Conservation (phyloP, 2,113 vertebrate species). For the Atractosteus spatula region DNA sequence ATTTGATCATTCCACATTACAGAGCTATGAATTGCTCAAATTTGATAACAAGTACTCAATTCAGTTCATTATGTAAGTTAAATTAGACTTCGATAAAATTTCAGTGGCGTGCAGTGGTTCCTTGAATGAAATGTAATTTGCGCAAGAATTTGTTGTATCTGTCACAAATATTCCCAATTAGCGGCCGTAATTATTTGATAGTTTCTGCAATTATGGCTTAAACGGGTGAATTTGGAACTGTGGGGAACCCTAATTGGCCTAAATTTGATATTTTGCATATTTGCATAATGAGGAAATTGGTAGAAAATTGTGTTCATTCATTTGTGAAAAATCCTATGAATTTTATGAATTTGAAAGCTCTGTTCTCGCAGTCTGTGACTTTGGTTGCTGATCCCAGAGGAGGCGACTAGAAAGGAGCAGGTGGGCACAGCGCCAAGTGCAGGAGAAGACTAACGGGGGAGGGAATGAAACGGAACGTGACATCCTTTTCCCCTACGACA, state of each 20-base stretch:
- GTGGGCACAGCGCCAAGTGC: slow-evolving; percentile 76
- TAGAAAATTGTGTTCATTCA: slow-evolving; percentile 99
- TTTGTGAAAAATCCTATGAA: slow-evolving; percentile 95
- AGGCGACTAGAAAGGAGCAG: slow-evolving; percentile 75
- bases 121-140: slow-evolving; percentile 98
- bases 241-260: slow-evolving; percentile 97
- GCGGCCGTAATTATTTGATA: slow-evolving; percentile 98
- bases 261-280: slow-evolving; percentile 99
- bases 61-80: slow-evolving; percentile 96
- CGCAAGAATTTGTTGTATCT: slow-evolving; percentile 99
- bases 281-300: slow-evolving; percentile 99
- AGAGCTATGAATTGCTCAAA: slow-evolving; percentile 95
- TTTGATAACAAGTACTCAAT: slow-evolving; percentile 99
- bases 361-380: slow-evolving; percentile 96
- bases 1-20: slow-evolving; percentile 98
- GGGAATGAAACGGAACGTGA: slow-evolving; percentile 21
- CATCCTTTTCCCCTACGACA: slow-evolving; percentile 13
- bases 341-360: slow-evolving; percentile 99
- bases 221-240: slow-evolving; percentile 97
- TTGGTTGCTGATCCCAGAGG: slow-evolving; percentile 91
- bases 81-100: slow-evolving; percentile 95
- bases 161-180: slow-evolving; percentile 99
- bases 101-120: slow-evolving; percentile 88
- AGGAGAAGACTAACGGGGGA: slow-evolving; percentile 34
- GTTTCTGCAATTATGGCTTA: slow-evolving; percentile 98